These are phyloP conservation scores for Xiphorhynchus elegans DNA, from an alignment of 2,113 vertebrate genomes.

Conservation along the genomic window DNA sequence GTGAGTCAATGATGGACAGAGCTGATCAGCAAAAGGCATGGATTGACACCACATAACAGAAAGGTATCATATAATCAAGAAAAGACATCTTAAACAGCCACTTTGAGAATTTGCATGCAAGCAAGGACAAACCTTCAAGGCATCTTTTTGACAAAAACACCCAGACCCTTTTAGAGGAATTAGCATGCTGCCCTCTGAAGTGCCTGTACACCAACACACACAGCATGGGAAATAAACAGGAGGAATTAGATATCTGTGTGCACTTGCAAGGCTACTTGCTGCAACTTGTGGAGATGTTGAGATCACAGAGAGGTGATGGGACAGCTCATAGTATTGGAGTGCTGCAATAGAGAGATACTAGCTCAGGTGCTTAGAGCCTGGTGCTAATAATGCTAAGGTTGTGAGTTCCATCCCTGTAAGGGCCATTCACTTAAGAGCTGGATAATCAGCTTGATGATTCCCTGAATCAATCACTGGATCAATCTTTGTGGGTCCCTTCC, in stretches of 20 bases:
- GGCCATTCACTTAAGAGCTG: neutral
- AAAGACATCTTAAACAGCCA: neutral
- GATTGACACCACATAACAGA: too few relatives aligned
- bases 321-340: rapidly evolving
- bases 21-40: neutral
- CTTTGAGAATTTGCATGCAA: neutral
- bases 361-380: neutral
- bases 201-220: rapidly evolving
- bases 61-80: neutral
- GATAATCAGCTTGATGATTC: neutral
- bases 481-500: neutral
- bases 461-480: neutral
- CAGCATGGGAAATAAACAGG: neutral
- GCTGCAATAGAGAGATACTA: neutral
- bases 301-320: neutral
- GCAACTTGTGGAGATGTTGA: neutral
- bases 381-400: neutral
- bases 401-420: neutral
- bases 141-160: neutral
- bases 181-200: neutral
- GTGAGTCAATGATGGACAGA: neutral
- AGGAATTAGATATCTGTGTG: neutral
- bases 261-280: neutral
- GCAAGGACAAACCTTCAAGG: neutral
- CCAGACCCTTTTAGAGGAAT: neutral